A percentile compares a stretch with the other conserved stretches of the same genome.
Evolutionary conservation across 2,797 vertebrate species (phyloP).

Genomic region (Coracias cyanogaster): DNA sequence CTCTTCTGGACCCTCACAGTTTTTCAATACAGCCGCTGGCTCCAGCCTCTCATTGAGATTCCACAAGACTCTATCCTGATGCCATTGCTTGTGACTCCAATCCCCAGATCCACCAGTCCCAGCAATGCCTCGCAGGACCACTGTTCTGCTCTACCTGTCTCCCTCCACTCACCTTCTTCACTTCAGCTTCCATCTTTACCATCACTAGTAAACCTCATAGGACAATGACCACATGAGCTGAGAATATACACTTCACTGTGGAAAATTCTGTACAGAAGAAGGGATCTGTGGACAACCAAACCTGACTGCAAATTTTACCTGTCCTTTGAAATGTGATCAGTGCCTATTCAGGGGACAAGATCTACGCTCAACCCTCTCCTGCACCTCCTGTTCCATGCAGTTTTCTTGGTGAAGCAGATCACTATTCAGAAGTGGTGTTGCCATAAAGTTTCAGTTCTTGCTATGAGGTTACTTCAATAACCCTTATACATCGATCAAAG

Average conservation of each 20-base stretch:
- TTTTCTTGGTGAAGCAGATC: not conserved
- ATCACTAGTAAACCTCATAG: not conserved
- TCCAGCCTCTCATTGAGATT: not conserved
- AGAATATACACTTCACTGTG: not conserved
- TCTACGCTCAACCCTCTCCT: not conserved
- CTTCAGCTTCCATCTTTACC: not conserved
- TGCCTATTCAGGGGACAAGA: not conserved
- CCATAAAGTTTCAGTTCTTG: not conserved
- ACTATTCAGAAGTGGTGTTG: not conserved
- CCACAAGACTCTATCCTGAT: not conserved
- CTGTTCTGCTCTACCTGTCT: not conserved
- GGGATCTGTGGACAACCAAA: not conserved
- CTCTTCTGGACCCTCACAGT: not conserved
- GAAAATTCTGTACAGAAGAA: not conserved
- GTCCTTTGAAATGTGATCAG: not conserved
- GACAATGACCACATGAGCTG: not conserved
- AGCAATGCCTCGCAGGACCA: not conserved
- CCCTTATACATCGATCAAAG: not conserved
- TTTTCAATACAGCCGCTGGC: not conserved
- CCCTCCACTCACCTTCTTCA: not conserved
- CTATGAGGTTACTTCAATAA: not conserved
- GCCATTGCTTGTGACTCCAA: rapidly evolving
- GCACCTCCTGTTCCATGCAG: not conserved
- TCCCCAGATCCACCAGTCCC: not conserved
- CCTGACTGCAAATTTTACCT: not conserved